Evolutionary conservation across 2,113 vertebrate genomes (phyloP).

Genomic region (Actenoides hombroni): DNA sequence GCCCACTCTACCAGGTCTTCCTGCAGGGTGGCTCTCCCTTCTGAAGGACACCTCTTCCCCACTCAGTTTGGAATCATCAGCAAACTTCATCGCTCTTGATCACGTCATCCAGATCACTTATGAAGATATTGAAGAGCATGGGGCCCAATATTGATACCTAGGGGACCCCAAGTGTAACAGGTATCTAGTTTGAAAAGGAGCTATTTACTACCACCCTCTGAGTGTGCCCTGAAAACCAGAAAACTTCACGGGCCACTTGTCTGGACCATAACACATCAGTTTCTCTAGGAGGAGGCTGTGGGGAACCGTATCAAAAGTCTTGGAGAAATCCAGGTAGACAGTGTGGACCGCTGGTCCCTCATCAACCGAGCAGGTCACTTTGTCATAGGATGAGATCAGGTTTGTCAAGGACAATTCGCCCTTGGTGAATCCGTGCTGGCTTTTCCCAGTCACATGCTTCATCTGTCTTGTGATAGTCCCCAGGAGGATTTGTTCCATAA

Average conservation of each 20-base stretch:
- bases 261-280: neutral
- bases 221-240: neutral
- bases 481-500: neutral
- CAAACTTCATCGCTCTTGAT: neutral
- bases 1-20: neutral
- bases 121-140: neutral
- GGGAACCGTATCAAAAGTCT: neutral
- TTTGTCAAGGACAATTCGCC: neutral
- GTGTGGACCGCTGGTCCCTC: neutral
- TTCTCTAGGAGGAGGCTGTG: neutral
- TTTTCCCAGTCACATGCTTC: neutral
- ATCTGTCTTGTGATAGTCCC: neutral
- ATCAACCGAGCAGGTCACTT: neutral
- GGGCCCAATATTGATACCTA: neutral
- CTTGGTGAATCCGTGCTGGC: neutral
- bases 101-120: neutral
- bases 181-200: neutral
- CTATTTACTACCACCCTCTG: neutral
- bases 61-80: neutral
- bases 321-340: neutral
- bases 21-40: neutral
- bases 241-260: neutral
- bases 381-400: neutral
- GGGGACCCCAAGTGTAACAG: neutral
- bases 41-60: neutral